Evolutionary conservation across 2,797 vertebrate genomes (phyloP), one percentile per base, ranked within the genome.

Genomic region (Sebastes minor): DNA sequence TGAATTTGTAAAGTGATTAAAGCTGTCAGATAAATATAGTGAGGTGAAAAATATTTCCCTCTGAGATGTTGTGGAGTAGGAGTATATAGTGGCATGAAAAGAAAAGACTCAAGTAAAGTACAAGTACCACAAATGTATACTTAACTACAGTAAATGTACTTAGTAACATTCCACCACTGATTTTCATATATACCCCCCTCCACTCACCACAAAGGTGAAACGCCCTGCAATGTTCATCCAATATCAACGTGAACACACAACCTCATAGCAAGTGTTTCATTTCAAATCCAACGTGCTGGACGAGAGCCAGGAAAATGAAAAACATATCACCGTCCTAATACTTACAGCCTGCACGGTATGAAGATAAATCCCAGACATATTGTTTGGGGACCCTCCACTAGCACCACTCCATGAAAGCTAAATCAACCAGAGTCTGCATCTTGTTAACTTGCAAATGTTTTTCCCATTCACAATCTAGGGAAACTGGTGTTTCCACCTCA

Each of bases 251-350:
- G 46, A 83, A 79, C 16, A 52, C 8, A 46, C 5, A 70, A 64
- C 75, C 74, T 32, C 53, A 25, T 5, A 78, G 23, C 73, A 80
- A 72, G 69, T 90, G 83, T 82, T 92, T 88, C 35, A 75, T 83
- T 82, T 89, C 70, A 76, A 68, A 74, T 65, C n/a, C 65, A 78
- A 12, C 11, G 46, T 59, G 35, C 62, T 88, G 81, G 85, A 80
- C 8, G 2, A 23, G 2, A 83, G 71, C 82, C 86, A 82, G 60
- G 74, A 60, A 66, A 60, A 73, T 74, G 22, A 76, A 74, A 69
- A 72, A 71, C 61, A 71, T 33, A 82, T 80, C 57, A 76, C 30
- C 32, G 63, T 53, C 23, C 55, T 68, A 56, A 88, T 66, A 68
- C 53, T 76, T 69, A 33, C 56, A 87, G 74, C 46, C 80, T 62